Conservation (phyloP, 2,888 invertebrate species). For the Netelia inedita region DNA sequence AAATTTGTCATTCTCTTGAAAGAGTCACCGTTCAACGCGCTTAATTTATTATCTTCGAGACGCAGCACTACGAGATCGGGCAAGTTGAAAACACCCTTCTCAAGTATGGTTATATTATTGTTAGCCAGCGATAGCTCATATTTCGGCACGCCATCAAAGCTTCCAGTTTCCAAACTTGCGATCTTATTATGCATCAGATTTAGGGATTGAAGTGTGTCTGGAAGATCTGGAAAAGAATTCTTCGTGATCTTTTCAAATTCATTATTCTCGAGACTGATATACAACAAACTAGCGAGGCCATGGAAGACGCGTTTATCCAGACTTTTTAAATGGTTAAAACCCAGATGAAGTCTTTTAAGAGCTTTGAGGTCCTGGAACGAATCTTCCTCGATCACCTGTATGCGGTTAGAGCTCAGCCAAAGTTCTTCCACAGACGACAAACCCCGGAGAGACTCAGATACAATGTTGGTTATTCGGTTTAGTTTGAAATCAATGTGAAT, state of each 20-base stretch:
- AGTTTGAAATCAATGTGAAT: constrained; percentile 13
- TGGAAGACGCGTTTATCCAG: constrained; percentile 82
- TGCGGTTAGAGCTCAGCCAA: constrained; percentile 83
- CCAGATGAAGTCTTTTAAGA: constrained; percentile 68
- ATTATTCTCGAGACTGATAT: constrained; percentile 84
- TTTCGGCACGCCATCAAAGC: constrained; percentile 79
- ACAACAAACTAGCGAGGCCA: constrained; percentile 82
- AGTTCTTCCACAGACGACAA: constrained; percentile 83
- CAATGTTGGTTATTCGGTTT: constrained; percentile 36
- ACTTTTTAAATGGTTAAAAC: constrained; percentile 70
- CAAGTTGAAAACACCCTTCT: constrained; percentile 53
- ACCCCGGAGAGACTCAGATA: constrained; percentile 78
- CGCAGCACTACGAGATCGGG: constrained; percentile 82
- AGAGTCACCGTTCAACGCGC: constrained; percentile 41
- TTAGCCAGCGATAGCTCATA: constrained; percentile 30
- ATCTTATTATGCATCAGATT: constrained; percentile 84
- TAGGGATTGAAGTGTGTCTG: constrained; percentile 81
- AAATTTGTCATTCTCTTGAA: constrained; percentile 51
- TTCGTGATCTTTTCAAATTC: constrained; percentile 82
- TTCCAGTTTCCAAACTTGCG: constrained; percentile 81
- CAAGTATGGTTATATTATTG: constrained; percentile 58
- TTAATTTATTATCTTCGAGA: constrained; percentile 77
- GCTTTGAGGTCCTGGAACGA: constrained; percentile 67
- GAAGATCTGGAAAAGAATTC: constrained; percentile 81
- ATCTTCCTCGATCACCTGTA: constrained; percentile 79